Evolutionary conservation across 2,113 vertebrate genomes (phyloP), one percentile per base, ranked within the genome.

Genomic region (Pollachius pollachius): DNA sequence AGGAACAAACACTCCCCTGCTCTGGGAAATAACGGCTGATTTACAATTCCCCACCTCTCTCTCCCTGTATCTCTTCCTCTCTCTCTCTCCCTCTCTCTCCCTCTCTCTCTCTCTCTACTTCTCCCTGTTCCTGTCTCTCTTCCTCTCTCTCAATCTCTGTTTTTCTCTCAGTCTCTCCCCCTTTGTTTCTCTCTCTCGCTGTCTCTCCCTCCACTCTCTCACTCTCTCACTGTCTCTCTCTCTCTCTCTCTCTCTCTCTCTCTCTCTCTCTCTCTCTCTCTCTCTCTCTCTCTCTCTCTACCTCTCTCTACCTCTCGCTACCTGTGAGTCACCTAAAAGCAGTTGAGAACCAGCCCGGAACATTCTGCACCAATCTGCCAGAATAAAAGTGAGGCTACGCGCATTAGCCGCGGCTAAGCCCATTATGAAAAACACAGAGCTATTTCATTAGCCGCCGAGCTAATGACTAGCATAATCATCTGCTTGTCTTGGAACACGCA

Each of bases 321-420:
- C 54, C 54, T 77, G 60, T 82, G 86, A 86, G 64, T 88, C 85
- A 82, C 66, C 78, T 70, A 15, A n/a, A 74, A 75, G 70, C 66
- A 78, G 70, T 66, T 77, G 67, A 63, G 67, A 74, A 81, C 80
- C 79, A 85, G 82, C 84, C 84, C 84, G 82, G 84, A 80, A 78
- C 77, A 37, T 61, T 11, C 64, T 11, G 62, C 77, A 77, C 62
- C 70, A 73, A 75, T 71, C 77, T 77, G 73, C 73, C 15, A 23
- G 15, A 17, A 37, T 77, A 23, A 57, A 71, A 77, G 68, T 1
- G 1, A 65, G 56, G 61, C 64, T 48, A 41, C 67, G 67, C 48
- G 76, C 67, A 64, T 66, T 23, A 69, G 65, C 68, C 66, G 69
- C 0, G 72, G 72, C 71, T 78, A 80, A 84, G 56, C 76, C 64